phyloP scores from a whole-genome alignment of 2,113 vertebrate species.

The Odocoileus virginianus region DNA sequence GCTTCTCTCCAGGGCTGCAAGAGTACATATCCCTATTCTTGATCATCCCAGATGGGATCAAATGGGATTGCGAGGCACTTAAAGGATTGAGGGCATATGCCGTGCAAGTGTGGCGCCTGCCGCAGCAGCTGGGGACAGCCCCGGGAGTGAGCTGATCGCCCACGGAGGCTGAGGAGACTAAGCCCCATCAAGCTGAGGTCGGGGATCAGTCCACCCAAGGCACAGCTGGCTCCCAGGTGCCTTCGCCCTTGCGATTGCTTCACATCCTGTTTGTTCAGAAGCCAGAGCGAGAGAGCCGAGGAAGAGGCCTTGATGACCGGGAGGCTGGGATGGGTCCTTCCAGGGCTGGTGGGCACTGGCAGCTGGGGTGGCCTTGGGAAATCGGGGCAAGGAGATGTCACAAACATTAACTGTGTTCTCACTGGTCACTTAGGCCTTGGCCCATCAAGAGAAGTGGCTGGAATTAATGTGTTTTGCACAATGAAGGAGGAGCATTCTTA shows the following conservation, averaged over 20 bases:
- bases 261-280: conserved; percentile 54
- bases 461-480: conserved; percentile 1
- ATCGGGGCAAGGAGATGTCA: not conserved
- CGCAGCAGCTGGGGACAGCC: not conserved
- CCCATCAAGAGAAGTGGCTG: not conserved
- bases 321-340: not conserved
- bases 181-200: not conserved
- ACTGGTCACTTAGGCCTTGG: not conserved
- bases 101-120: not conserved
- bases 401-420: not conserved
- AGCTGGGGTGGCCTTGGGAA: not conserved
- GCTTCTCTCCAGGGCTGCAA: not conserved
- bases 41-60: not conserved
- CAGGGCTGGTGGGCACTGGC: not conserved
- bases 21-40: not conserved
- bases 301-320: not conserved
- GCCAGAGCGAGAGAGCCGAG: not conserved
- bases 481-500: not conserved
- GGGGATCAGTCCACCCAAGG: not conserved
- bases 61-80: not conserved
- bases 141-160: not conserved
- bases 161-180: not conserved
- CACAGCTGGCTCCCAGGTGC: not conserved
- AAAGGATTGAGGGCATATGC: not conserved
- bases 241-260: not conserved